Evolutionary conservation across 2,888 invertebrate genomes (phyloP), one percentile per base, ranked within the genome.

Genomic region (Anoplius nigerrimus): DNA sequence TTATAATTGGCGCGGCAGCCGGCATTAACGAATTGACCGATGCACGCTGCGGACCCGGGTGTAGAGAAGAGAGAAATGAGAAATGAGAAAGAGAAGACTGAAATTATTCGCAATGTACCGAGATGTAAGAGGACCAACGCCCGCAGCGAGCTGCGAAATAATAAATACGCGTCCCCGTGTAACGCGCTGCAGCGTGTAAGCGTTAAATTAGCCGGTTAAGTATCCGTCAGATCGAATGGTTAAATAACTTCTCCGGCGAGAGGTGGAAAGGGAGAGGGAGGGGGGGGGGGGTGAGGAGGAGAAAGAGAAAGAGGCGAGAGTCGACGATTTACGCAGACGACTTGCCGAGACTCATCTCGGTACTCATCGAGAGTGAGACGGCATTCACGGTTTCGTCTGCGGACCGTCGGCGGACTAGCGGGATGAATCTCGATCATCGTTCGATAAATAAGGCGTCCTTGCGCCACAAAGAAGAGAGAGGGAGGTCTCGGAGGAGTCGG

Each of bases 141-240:
- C 56, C 55, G 45, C 57, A 66, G 60, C 57, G 54, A 69, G 72
- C 71, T 69, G 65, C 74, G 78, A 79, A 54, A 62, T 52, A 76
- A 79, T 67, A 71, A 72, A 61, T 68, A 65, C 62, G 57, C 16
- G 53, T 16, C 45, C 46, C 48, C 27, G 52, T 69, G 27, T 42
- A 58, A 53, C 46, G 56, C 27, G 27, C 11, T 34, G 34, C 34
- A n/a, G 71, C 78, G 69, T 68, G 72, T 71, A 68, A 72, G 66
- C 59, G 66, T 70, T 69, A 67, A 78, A 79, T 78, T 74, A 74
- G 72, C 69, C 69, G 74, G 72, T 79, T 74, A 74, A 79, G 74
- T 67, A 71, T 76, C 68, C 67, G 68, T 66, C 61, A 65, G 65
- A 68, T 68, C 63, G 71, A 63, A 51, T 71, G 68, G 71, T 75